Conservation (phyloP, 2,113 vertebrate species). For the Tringa solitaria region DNA sequence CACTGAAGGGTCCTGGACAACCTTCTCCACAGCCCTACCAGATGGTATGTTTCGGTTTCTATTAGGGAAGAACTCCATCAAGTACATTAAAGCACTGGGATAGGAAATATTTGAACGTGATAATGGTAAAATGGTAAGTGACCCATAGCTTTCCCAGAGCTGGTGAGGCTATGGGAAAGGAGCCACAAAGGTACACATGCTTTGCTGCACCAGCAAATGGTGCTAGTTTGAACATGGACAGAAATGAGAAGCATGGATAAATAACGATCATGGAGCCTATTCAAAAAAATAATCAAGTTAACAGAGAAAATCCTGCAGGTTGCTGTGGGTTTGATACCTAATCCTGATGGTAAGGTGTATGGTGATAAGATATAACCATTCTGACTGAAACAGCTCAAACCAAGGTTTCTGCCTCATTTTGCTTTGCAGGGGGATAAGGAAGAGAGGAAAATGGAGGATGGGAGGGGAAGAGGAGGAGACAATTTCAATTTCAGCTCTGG, state of each 20-base stretch:
- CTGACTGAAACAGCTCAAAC: background rate
- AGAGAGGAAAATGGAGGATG: background rate
- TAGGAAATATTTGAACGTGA: background rate
- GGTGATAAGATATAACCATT: background rate
- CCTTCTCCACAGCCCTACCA: background rate
- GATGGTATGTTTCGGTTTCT: background rate
- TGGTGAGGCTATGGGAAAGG: background rate
- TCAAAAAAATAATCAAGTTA: background rate
- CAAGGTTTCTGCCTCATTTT: background rate
- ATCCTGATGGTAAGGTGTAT: background rate
- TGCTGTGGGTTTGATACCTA: background rate
- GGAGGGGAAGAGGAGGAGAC: background rate
- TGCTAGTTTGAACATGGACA: background rate
- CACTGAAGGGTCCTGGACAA: background rate
- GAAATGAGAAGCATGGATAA: background rate
- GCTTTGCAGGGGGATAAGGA: background rate
- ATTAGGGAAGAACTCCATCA: background rate
- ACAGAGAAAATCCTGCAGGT: background rate
- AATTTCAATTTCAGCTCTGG: background rate
- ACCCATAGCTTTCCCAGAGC: background rate
- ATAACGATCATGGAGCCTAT: background rate
- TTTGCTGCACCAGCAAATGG: rapidly evolving
- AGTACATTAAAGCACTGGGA: background rate
- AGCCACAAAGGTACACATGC: rapidly evolving
- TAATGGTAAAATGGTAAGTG: background rate